Evolutionary conservation across 2,888 invertebrate genomes (phyloP), one percentile per base, ranked within the genome.

Genomic region (Diplazon laetatorius): DNA sequence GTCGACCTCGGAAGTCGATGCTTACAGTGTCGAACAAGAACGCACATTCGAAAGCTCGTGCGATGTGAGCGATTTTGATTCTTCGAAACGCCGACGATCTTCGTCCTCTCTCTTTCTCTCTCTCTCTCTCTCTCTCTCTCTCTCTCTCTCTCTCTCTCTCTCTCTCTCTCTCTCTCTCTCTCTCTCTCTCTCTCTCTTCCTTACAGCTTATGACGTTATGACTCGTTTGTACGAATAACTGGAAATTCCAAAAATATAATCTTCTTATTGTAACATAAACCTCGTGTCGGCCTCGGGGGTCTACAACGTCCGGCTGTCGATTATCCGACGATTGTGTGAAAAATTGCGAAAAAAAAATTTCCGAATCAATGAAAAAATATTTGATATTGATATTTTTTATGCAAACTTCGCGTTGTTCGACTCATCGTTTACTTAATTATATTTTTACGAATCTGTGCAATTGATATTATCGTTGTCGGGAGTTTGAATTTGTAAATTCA

Each of bases 171-270:
- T n/a, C n/a, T n/a, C n/a, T n/a, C n/a, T n/a, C n/a, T n/a, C n/a
- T n/a, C n/a, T n/a, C 6, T 5, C 2, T 52, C 25, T 12, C 16
- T 46, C 5, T 25, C 25, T 25, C 2, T 5, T 1, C 18, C 60
- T 12, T 50, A 22, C 22, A 22, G 10, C 22, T 30, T 30, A 6
- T 30, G 6, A 30, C 30, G 30, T 30, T 30, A 30, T 6, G 30
- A 6, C 30, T 6, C 30, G 4, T 6, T 25, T 18, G 37, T 9
- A 37, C 72, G 76, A 72, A 66, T 76, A 69, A 65, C 35, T 63
- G 69, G 48, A 12, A 60, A 70, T 78, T 78, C 78, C 60, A 25
- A 14, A 69, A 78, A 78, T 65, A 22, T 42, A 22, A 18, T 14
- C n/a, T n/a, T 18, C 25, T 74, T 52, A 35, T 50, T 35, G 18